These are phyloP conservation scores for Dipus sagitta DNA, from an alignment of 2,797 vertebrate species.

Conservation along the genomic window DNA sequence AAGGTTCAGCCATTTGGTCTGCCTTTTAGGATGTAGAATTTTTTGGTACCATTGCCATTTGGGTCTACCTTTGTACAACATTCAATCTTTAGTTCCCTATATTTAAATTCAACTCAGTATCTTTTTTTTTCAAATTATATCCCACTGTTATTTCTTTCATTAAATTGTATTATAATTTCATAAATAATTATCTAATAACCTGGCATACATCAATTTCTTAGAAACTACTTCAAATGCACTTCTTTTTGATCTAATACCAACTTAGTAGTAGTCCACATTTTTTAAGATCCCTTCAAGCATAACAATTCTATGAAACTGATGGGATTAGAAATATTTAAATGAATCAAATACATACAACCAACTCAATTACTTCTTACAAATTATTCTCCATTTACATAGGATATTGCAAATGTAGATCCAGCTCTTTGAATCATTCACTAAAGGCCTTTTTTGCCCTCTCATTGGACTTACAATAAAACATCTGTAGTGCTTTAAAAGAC, in stretches of 20 bases:
- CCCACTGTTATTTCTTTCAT: background rate
- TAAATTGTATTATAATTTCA: background rate
- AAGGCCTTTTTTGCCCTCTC: slow-evolving; percentile 29
- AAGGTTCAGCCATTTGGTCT: too few species aligned
- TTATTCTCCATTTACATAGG: slow-evolving; percentile 39
- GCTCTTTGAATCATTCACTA: slow-evolving; percentile 64
- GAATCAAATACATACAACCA: slow-evolving; percentile 33
- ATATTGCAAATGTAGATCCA: slow-evolving; percentile 49
- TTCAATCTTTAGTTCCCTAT: background rate
- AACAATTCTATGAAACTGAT: slow-evolving; percentile 36
- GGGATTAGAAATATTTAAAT: slow-evolving; percentile 69
- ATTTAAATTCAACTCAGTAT: background rate
- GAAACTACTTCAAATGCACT: slow-evolving; percentile 30
- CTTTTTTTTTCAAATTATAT: slow-evolving; percentile 19
- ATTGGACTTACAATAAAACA: slow-evolving; percentile 74
- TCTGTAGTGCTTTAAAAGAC: slow-evolving; percentile 68
- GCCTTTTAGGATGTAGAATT: too few species aligned
- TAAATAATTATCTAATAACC: slow-evolving; percentile 32
- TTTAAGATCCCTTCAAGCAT: background rate
- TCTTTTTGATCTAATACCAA: background rate
- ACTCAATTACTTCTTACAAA: slow-evolving; percentile 60
- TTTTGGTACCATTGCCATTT: too few species aligned
- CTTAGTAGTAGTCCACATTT: slow-evolving; percentile 14
- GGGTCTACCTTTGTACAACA: too few species aligned
- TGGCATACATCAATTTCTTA: background rate